Evolutionary conservation across 2,888 invertebrate species (phyloP).

Genomic region (Drosophila mulleri): DNA sequence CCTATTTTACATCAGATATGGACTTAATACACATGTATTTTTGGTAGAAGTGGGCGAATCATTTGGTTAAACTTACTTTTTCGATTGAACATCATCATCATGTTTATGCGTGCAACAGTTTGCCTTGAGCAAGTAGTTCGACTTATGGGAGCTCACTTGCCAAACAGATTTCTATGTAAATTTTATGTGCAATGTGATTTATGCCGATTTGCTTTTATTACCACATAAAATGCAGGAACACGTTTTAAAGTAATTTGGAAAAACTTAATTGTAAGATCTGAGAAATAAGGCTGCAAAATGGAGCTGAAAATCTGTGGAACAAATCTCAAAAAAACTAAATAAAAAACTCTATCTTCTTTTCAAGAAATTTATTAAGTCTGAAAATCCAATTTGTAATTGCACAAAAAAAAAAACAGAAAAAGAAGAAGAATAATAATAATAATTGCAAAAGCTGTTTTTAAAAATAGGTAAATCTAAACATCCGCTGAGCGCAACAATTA

Average conservation of each 20-base stretch:
- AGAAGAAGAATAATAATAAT: too few species aligned
- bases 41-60: neutral
- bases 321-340: too few species aligned
- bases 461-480: neutral
- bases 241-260: neutral
- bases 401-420: too few species aligned
- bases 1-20: neutral
- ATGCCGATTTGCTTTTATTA: neutral
- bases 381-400: too few species aligned
- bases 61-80: neutral
- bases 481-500: neutral
- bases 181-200: conserved; percentile 1
- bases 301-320: too few species aligned
- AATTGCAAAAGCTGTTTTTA: neutral
- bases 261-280: neutral
- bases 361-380: neutral
- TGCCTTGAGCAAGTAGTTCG: conserved; percentile 7
- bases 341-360: neutral
- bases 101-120: neutral
- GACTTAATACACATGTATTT: neutral
- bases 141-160: neutral
- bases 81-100: neutral
- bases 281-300: too few species aligned
- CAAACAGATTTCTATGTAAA: neutral
- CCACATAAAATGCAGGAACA: neutral